Percentiles rank a stretch among this genome's conserved stretches.
Conservation (phyloP, 2,113 vertebrate genomes). For the Poicephalus gulielmi region DNA sequence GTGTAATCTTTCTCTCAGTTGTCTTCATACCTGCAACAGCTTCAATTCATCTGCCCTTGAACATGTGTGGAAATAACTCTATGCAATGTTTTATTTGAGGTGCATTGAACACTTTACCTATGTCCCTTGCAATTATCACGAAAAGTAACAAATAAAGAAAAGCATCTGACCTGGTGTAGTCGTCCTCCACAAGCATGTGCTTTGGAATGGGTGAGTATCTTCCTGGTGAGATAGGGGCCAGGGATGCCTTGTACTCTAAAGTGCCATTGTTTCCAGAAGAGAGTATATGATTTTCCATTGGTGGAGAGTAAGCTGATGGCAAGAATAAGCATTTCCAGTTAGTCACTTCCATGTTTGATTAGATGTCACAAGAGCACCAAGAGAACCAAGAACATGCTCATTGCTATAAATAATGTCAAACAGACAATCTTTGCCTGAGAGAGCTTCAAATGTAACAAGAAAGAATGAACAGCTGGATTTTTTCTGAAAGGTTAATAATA, state of each 20-base stretch:
- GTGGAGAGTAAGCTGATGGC: constrained; percentile 87
- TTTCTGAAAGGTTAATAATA: neutral
- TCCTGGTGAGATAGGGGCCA: constrained; percentile 89
- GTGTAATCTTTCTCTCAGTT: neutral
- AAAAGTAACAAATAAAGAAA: constrained; percentile 31
- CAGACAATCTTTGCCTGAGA: neutral
- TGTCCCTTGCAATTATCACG: neutral
- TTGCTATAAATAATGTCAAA: neutral
- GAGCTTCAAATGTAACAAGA: neutral
- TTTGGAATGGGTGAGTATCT: constrained; percentile 94
- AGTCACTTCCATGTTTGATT: neutral
- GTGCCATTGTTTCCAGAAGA: constrained; percentile 90
- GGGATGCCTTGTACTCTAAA: constrained; percentile 92
- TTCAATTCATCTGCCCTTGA: neutral
- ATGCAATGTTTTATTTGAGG: neutral
- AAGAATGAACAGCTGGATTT: neutral
- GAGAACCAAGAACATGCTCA: neutral
- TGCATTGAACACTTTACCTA: neutral
- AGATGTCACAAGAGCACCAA: neutral
- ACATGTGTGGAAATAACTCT: neutral
- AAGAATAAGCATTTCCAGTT: neutral
- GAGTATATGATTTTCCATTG: constrained; percentile 93
- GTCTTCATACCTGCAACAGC: neutral
- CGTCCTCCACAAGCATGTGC: constrained; percentile 94
- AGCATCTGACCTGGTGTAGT: constrained; percentile 94